Percentiles rank a stretch among this genome's conserved stretches.
These are phyloP conservation scores for Pilophorus perplexus DNA, from an alignment of 2,888 invertebrate species.

Conservation along the genomic window DNA sequence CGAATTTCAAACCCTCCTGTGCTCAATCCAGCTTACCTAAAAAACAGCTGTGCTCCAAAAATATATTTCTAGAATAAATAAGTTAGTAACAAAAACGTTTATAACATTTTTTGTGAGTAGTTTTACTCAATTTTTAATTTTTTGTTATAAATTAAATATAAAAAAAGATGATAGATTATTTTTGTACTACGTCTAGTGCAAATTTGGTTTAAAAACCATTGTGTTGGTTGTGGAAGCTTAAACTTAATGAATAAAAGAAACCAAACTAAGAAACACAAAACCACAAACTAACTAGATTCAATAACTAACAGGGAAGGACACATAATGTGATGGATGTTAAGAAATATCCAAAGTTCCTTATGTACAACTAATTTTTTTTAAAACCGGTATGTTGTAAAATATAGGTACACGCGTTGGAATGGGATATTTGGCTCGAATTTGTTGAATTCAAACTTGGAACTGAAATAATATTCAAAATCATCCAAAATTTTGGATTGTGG, in stretches of 20 bases:
- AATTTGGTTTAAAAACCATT: slow-evolving; percentile 31
- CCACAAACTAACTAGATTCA: background rate
- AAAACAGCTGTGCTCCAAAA: slow-evolving; percentile 37
- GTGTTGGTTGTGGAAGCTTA: slow-evolving; percentile 18
- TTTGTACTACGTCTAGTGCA: slow-evolving; percentile 37
- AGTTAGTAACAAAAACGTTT: slow-evolving; percentile 35
- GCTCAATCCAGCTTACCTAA: background rate
- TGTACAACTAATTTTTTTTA: too few relatives aligned
- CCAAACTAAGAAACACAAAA: slow-evolving; percentile 4
- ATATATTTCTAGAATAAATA: slow-evolving; percentile 37
- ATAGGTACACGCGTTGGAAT: too few relatives aligned
- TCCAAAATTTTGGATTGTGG: background rate
- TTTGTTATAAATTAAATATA: slow-evolving; percentile 26
- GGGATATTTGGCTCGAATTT: background rate
- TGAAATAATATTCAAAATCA: background rate
- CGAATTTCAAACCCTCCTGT: background rate
- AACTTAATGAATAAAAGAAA: slow-evolving; percentile 16
- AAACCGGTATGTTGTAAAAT: too few relatives aligned
- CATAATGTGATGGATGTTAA: background rate
- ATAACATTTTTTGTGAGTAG: slow-evolving; percentile 23
- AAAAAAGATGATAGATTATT: slow-evolving; percentile 21
- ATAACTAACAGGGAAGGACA: background rate
- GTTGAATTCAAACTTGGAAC: background rate
- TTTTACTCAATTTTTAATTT: slow-evolving; percentile 8
- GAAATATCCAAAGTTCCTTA: too few relatives aligned